Percentiles rank a stretch among this genome's conserved stretches.
phyloP scores from a whole-genome alignment of 1,140 invertebrate genomes.

The Saccostrea glomerata region DNA sequence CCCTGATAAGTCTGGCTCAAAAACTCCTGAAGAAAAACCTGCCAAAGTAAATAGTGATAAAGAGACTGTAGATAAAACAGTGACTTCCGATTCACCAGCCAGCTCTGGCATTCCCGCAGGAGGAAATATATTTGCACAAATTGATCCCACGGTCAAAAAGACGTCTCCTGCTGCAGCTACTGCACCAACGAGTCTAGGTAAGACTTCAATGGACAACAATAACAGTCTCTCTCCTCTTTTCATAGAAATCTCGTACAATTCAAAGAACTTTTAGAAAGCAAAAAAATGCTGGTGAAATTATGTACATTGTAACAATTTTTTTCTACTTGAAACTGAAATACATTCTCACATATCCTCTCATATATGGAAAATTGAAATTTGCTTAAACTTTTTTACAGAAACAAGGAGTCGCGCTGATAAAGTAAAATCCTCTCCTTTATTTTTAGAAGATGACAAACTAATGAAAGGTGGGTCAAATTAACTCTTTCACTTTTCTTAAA shows the following conservation, averaged over 20 bases:
- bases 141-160: slow-evolving; percentile 62
- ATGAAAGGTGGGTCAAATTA: slow-evolving; percentile 55
- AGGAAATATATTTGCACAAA: slow-evolving; percentile 64
- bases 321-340: too few species aligned
- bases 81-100: neutral
- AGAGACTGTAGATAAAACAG: neutral
- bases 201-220: neutral
- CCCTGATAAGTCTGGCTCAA: neutral
- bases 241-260: too few species aligned
- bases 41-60: neutral
- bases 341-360: too few species aligned
- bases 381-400: neutral
- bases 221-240: too few species aligned
- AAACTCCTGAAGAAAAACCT: neutral
- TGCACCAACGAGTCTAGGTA: neutral
- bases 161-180: slow-evolving; percentile 13
- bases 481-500: neutral
- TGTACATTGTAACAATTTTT: too few species aligned
- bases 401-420: slow-evolving; percentile 28
- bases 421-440: slow-evolving; percentile 22
- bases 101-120: slow-evolving; percentile 1
- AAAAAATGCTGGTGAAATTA: too few species aligned
- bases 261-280: too few species aligned
- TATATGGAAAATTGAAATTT: too few species aligned
- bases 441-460: slow-evolving; percentile 55